A percentile compares a stretch with the other conserved stretches of the same genome.
Conservation (phyloP, 2,888 invertebrate genomes). For the Hypsopygia costalis region DNA sequence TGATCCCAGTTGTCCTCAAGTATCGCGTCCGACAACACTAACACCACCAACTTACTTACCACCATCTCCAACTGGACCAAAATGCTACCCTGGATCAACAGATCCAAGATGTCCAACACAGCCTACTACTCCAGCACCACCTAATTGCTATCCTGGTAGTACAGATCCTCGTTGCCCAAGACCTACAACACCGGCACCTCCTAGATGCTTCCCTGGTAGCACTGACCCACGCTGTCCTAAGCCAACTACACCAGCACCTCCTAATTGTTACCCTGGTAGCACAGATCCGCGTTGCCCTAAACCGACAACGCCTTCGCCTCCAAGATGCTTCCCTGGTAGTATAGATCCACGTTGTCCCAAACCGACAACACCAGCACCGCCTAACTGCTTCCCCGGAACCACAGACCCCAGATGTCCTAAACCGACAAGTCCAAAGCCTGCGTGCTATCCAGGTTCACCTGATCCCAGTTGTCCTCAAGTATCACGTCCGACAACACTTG, state of each 20-base stretch:
- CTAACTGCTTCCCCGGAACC: conserved; percentile 1
- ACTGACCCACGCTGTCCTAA: conserved; percentile 28
- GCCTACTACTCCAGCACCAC: conserved; percentile 28
- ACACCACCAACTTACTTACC: conserved; percentile 22
- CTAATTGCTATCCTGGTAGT: conserved; percentile 42
- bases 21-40: conserved; percentile 20
- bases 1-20: conserved; percentile 40
- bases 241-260: conserved; percentile 22
- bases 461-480: conserved; percentile 39
- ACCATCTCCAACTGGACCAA: conserved; percentile 21
- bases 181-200: conserved; percentile 20
- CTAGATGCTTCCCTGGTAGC: conserved; percentile 27
- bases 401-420: conserved; percentile 30
- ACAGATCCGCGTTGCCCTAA: conserved; percentile 22
- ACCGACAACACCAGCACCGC: conserved; percentile 26
- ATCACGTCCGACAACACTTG: conserved; percentile 30
- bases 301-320: conserved; percentile 23
- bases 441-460: conserved; percentile 30
- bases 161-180: conserved; percentile 31
- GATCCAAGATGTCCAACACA: conserved; percentile 38
- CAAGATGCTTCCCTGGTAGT: conserved; percentile 25
- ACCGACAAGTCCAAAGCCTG: conserved; percentile 29
- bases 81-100: conserved; percentile 45
- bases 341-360: conserved; percentile 24
- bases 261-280: conserved; percentile 28